Conservation (phyloP, 2,888 invertebrate species). For the Sepioteuthis lessoniana region DNA sequence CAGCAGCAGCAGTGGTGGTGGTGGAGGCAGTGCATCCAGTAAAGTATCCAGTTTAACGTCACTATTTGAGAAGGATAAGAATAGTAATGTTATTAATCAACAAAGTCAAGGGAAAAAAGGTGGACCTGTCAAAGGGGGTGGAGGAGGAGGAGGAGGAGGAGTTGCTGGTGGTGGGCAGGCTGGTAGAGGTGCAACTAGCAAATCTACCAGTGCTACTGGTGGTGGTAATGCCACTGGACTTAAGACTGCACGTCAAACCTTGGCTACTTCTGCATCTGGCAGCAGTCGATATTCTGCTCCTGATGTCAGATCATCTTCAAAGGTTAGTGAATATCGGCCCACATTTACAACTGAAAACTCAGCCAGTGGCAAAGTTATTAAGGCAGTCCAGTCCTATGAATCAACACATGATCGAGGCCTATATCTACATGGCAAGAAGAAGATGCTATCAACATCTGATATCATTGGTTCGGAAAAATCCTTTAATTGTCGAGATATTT, state of each 20-base stretch:
- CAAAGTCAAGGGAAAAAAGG: not conserved
- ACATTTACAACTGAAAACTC: not conserved
- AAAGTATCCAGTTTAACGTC: slow-evolving; percentile 36
- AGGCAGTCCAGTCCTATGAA: not conserved
- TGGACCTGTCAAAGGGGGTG: not conserved
- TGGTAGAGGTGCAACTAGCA: not conserved
- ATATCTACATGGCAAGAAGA: slow-evolving; percentile 12
- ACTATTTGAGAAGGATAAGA: slow-evolving; percentile 36
- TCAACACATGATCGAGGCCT: not conserved
- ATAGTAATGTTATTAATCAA: not conserved
- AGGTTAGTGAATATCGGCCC: not conserved
- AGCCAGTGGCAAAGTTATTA: not conserved
- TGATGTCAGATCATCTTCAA: not conserved
- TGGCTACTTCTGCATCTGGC: not conserved
- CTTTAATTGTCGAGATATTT: not conserved
- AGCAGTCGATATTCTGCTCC: not conserved
- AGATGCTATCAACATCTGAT: slow-evolving; percentile 8
- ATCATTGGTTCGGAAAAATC: slow-evolving; percentile 37
- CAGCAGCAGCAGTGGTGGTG: not conserved
- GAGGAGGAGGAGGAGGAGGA: too few relatives aligned
- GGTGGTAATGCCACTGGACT: not conserved
- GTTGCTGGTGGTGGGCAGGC: not conserved
- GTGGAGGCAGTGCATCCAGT: not conserved
- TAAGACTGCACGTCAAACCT: not conserved
- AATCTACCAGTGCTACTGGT: not conserved